phyloP scores from a whole-genome alignment of 2,113 vertebrate species.

The Hippopotamus amphibius region DNA sequence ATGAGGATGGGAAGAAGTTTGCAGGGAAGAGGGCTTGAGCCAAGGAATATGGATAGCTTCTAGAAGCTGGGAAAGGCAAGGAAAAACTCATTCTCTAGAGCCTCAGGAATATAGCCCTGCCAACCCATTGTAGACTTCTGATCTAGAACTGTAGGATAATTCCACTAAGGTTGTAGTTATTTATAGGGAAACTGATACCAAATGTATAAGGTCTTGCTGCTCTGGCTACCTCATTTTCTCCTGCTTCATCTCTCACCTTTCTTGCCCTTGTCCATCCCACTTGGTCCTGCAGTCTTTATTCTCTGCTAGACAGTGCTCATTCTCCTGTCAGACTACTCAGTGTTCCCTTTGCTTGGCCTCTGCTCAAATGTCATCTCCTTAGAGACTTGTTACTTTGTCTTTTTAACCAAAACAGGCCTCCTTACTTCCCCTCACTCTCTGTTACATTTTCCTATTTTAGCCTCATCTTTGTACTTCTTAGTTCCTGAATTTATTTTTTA shows the following conservation, averaged over 20 bases:
- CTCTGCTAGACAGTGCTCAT: neutral
- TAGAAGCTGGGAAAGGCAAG: neutral
- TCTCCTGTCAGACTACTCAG: neutral
- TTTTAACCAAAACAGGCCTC: neutral
- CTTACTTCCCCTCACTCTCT: neutral
- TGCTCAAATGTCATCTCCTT: neutral
- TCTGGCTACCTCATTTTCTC: neutral
- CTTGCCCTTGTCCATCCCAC: neutral
- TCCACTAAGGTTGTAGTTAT: neutral
- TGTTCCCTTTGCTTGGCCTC: neutral
- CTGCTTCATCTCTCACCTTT: accelerated
- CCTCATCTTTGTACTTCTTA: neutral
- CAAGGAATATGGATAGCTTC: too few relatives aligned
- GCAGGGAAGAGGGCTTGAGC: neutral
- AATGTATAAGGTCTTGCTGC: too few relatives aligned
- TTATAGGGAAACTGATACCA: neutral
- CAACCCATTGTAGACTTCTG: neutral
- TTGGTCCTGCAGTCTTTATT: neutral
- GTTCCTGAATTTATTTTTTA: conserved; percentile 8
- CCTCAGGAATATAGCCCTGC: neutral
- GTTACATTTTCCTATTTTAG: neutral
- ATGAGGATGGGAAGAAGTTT: neutral
- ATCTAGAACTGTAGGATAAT: accelerated
- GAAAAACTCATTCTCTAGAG: accelerated
- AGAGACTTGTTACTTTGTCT: neutral